These are phyloP conservation scores for Rhimphoctona megacephalus DNA, from an alignment of 2,888 invertebrate species.

Conservation along the genomic window DNA sequence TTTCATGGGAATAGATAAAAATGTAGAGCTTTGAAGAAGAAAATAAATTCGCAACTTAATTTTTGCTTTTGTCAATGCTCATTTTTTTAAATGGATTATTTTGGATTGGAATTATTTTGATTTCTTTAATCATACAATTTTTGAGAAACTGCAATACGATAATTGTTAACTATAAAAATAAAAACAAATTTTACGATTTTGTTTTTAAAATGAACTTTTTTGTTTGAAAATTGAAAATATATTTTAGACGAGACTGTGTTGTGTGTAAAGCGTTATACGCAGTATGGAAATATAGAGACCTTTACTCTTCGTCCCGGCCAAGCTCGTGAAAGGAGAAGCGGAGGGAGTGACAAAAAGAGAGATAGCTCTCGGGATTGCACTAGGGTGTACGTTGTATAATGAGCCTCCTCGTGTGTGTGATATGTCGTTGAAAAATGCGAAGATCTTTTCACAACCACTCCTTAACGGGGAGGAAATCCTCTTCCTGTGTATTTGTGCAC, in stretches of 20 bases:
- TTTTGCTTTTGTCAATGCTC: neutral
- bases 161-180: neutral
- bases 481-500: constrained; percentile 37
- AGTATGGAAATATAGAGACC: constrained; percentile 45
- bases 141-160: neutral
- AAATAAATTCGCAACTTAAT: neutral
- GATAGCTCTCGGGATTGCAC: constrained; percentile 1
- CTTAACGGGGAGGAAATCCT: constrained; percentile 14
- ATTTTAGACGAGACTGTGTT: too few species aligned
- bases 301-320: constrained; percentile 43
- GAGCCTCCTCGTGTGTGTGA: constrained; percentile 71
- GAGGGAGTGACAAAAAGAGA: constrained; percentile 17
- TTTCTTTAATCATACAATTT: neutral
- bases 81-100: neutral
- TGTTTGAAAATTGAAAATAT: neutral
- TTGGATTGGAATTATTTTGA: neutral
- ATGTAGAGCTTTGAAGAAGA: neutral
- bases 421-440: constrained; percentile 70
- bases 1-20: neutral
- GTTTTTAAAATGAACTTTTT: neutral
- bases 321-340: constrained; percentile 15
- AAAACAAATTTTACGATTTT: neutral
- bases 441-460: constrained; percentile 49
- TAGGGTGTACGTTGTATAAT: constrained; percentile 72
- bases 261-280: constrained; percentile 9